Base-by-base conservation (phyloP, 2,888 invertebrate genomes). In the Sisyra terminalis region DNA sequence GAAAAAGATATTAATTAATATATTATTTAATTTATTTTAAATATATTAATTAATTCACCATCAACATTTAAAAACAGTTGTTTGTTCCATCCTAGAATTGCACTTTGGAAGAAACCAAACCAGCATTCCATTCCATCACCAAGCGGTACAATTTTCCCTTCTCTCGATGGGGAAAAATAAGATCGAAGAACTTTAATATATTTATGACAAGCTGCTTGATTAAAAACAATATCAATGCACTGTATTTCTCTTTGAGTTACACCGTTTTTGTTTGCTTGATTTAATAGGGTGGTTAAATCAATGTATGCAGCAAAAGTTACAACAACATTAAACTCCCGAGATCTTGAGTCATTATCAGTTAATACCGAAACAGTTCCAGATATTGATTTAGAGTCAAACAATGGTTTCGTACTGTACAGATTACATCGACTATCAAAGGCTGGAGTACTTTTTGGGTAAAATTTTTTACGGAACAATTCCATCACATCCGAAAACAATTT, bases 31-130 rank as follows among this genome's bases (percentile, higher is more conserved):
- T 39, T 11, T 9, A 15, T 16, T 9, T 16, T 10, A 18, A 29
- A 13, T 30, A 13, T n/a, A 29, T 3, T 15, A 30, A 39, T 15
- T 24, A 42, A 49, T 57, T 53, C 58, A 83, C 82, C 84, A 63
- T 97, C 96, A 44, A 97, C 78, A 60, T 97, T 97, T 31, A 98
- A 63, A 59, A 81, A 83, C 41, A 87, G 84, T 51, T 74, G 77
- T 24, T 24, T 24, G 7, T 24, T 16, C 72, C 88, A 85, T 9
- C 92, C 92, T 42, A 94, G 75, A 47, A 90, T 75, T 0, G 90
- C 88, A 7, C 88, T 85, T 61, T 94, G 93, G 65, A 87, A 97
- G 55, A 90, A 75, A 4, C 97, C 97, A 45, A 84, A 77, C 83
- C 93, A 93, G 55, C 94, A 77, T 58, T 93, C 88, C 52, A 88